phyloP scores from a whole-genome alignment of 1,140 invertebrate species.

The Mizuhopecten yessoensis region DNA sequence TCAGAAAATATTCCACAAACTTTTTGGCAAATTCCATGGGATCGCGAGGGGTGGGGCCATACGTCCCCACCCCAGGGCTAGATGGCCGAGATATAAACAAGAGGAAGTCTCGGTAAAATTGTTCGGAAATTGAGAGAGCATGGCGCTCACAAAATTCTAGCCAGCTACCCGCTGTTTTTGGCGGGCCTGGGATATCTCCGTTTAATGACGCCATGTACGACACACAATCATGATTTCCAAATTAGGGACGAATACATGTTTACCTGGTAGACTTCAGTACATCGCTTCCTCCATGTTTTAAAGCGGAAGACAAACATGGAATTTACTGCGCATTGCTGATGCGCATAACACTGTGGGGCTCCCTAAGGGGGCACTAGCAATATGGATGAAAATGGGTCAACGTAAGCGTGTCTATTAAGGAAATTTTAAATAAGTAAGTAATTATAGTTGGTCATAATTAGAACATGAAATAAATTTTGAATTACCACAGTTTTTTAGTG shows the following conservation, averaged over 20 bases:
- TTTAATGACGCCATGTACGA: conserved; percentile 72
- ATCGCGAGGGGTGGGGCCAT: conserved; percentile 84
- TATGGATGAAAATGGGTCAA: too few species aligned
- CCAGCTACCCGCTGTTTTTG: conserved; percentile 70
- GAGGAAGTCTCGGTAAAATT: conserved; percentile 93
- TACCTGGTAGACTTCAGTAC: conserved; percentile 44
- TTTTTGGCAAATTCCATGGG: conserved; percentile 89
- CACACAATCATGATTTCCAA: conserved; percentile 79
- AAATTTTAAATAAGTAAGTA: too few species aligned
- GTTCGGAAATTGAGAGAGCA: conserved; percentile 91
- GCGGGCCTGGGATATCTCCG: conserved; percentile 68
- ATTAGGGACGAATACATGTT: background rate
- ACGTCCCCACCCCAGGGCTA: conserved; percentile 84
- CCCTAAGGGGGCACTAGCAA: background rate
- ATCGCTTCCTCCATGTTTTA: conserved; percentile 48
- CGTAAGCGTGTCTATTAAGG: too few species aligned
- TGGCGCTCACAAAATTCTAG: conserved; percentile 94
- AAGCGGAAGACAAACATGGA: conserved; percentile 68
- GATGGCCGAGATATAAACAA: conserved; percentile 90
- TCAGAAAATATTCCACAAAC: conserved; percentile 92
- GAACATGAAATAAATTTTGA: too few species aligned
- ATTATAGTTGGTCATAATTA: too few species aligned
- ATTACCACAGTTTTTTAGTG: too few species aligned
- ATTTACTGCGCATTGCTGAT: conserved; percentile 58
- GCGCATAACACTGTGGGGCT: conserved; percentile 53